A percentile compares a stretch with the other conserved stretches of the same genome.
phyloP scores from a whole-genome alignment of 2,888 invertebrate species.

The Agapostemon virescens region DNA sequence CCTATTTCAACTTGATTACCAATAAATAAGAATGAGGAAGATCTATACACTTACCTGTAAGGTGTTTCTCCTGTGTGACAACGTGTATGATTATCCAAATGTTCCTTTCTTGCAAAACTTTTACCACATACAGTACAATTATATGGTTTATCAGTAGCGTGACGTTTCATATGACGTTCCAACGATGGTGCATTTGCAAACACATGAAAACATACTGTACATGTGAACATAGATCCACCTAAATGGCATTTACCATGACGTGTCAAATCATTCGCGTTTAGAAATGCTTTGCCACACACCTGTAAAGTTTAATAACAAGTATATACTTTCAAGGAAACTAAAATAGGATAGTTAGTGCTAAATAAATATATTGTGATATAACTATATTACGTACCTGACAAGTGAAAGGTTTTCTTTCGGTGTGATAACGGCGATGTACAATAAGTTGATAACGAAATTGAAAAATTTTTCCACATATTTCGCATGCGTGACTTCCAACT shows the following conservation, averaged over 20 bases:
- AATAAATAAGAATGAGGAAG: neutral
- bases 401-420: conserved; percentile 91
- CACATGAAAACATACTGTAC: conserved; percentile 87
- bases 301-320: neutral
- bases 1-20: neutral
- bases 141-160: conserved; percentile 92
- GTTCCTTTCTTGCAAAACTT: conserved; percentile 92
- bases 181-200: conserved; percentile 86
- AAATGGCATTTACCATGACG: conserved; percentile 92
- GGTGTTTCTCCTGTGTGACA: conserved; percentile 93
- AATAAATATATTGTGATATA: neutral
- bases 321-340: conserved; percentile 72
- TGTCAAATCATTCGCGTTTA: conserved; percentile 89
- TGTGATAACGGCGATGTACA: conserved; percentile 92
- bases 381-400: conserved; percentile 80
- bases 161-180: conserved; percentile 90
- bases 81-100: conserved; percentile 91
- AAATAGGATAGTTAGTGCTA: neutral
- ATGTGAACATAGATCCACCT: conserved; percentile 89
- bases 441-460: conserved; percentile 93
- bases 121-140: conserved; percentile 93
- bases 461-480: conserved; percentile 92
- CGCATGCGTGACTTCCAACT: conserved; percentile 88
- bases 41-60: conserved; percentile 82
- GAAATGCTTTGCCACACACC: conserved; percentile 92